phyloP scores from a whole-genome alignment of 2,888 invertebrate species.

The Drosophila rellima region DNA sequence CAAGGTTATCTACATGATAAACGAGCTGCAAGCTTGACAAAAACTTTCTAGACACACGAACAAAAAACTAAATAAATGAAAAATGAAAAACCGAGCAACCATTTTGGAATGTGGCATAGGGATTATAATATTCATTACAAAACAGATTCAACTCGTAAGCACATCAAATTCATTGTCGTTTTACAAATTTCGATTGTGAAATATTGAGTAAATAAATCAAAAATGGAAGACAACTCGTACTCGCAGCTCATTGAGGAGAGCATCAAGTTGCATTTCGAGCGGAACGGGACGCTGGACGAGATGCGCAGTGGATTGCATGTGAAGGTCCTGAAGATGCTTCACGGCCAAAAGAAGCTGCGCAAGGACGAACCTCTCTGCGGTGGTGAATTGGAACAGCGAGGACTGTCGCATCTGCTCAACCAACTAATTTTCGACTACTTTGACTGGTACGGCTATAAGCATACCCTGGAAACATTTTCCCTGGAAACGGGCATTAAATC shows the following conservation, averaged over 20 bases:
- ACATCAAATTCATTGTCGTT: conserved; percentile 23
- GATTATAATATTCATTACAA: background rate
- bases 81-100: conserved; percentile 6
- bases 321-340: conserved; percentile 77
- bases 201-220: conserved; percentile 2
- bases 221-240: conserved; percentile 37
- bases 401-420: conserved; percentile 53
- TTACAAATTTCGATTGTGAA: conserved; percentile 24
- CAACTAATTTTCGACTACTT: conserved; percentile 85
- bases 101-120: background rate
- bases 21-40: conserved; percentile 48
- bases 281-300: conserved; percentile 71
- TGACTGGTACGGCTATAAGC: conserved; percentile 83
- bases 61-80: background rate
- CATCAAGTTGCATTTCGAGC: conserved; percentile 70
- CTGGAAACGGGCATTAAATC: conserved; percentile 78
- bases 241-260: conserved; percentile 49
- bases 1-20: conserved; percentile 71
- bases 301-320: conserved; percentile 79
- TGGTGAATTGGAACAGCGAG: conserved; percentile 12
- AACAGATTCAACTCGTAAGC: conserved; percentile 11
- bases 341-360: conserved; percentile 37
- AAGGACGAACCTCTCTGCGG: conserved; percentile 44
- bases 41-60: conserved; percentile 59
- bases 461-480: conserved; percentile 82